A percentile compares a stretch with the other conserved stretches of the same genome.
These are phyloP conservation scores for Steatocranus sp. DNA, from an alignment of 2,797 vertebrate genomes.

Conservation along the genomic window DNA sequence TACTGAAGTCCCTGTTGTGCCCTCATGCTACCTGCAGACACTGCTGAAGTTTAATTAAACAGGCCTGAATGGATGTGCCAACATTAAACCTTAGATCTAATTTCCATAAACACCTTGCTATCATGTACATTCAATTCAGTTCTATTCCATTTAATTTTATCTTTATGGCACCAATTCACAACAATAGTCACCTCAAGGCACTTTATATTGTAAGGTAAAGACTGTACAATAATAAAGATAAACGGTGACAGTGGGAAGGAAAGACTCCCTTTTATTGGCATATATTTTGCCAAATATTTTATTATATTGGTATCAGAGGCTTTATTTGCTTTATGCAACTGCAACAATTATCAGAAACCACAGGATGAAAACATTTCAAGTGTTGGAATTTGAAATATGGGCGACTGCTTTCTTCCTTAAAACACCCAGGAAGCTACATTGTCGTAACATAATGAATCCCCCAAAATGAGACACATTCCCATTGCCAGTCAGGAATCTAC, in stretches of 20 bases:
- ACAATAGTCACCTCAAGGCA: too few relatives aligned
- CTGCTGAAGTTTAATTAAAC: neutral
- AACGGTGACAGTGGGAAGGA: too few relatives aligned
- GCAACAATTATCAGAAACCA: slow-evolving; percentile 9
- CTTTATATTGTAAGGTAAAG: too few relatives aligned
- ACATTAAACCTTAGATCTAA: slow-evolving; percentile 8
- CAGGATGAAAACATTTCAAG: neutral
- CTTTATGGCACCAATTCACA: too few relatives aligned
- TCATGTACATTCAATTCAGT: neutral
- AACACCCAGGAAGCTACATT: neutral
- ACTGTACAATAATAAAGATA: too few relatives aligned
- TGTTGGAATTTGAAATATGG: slow-evolving; percentile 9
- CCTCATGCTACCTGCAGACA: neutral
- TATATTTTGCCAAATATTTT: too few relatives aligned
- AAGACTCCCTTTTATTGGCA: too few relatives aligned
- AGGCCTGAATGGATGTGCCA: neutral
- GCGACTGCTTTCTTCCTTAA: neutral
- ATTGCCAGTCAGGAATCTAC: neutral
- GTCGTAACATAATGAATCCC: neutral
- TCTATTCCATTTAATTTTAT: too few relatives aligned
- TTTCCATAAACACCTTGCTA: slow-evolving; percentile 51
- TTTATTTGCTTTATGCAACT: slow-evolving; percentile 14
- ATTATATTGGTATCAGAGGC: neutral
- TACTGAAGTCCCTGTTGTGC: neutral
- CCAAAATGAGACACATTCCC: neutral